These are phyloP conservation scores for Hirundichthys speculiger DNA, from an alignment of 2,113 vertebrate species.

Conservation along the genomic window DNA sequence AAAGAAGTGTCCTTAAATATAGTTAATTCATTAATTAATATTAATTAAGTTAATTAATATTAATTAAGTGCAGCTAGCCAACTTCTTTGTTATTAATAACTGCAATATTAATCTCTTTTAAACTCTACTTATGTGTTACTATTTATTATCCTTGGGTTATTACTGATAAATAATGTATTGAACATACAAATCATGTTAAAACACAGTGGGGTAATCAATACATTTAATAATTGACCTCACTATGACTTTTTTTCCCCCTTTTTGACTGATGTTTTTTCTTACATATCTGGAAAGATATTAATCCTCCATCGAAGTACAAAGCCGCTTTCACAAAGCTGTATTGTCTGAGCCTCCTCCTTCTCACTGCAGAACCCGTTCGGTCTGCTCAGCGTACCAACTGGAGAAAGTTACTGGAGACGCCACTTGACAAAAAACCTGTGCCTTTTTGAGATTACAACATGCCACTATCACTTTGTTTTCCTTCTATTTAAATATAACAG, in stretches of 20 bases:
- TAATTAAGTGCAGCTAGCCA: conserved; percentile 65
- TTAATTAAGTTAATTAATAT: conserved; percentile 72
- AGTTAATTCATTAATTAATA: conserved; percentile 70
- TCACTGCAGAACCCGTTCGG: conserved; percentile 51
- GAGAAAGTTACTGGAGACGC: conserved; percentile 47
- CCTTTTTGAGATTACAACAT: conserved; percentile 39
- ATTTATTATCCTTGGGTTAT: conserved; percentile 44
- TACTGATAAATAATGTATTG: conserved; percentile 39
- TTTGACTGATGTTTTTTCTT: conserved; percentile 3
- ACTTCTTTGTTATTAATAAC: conserved; percentile 64
- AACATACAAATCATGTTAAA: conserved; percentile 28
- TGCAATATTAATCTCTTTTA: conserved; percentile 68
- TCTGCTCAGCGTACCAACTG: conserved; percentile 31
- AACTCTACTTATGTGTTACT: conserved; percentile 51
- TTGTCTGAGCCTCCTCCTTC: conserved; percentile 22
- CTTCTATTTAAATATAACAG: conserved; percentile 41
- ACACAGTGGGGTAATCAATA: conserved; percentile 32
- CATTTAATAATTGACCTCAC: conserved; percentile 11
- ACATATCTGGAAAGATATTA: conserved; percentile 5
- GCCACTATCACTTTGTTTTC: conserved; percentile 30
- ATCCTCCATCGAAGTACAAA: not conserved
- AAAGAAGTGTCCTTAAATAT: conserved; percentile 64
- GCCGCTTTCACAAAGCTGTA: conserved; percentile 24
- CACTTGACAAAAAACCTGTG: conserved; percentile 42
- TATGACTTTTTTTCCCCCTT: not conserved